Percentiles rank a stretch among this genome's conserved stretches.
These are phyloP conservation scores for Yponomeuta plumbellus DNA, from an alignment of 2,888 invertebrate genomes.

Conservation along the genomic window DNA sequence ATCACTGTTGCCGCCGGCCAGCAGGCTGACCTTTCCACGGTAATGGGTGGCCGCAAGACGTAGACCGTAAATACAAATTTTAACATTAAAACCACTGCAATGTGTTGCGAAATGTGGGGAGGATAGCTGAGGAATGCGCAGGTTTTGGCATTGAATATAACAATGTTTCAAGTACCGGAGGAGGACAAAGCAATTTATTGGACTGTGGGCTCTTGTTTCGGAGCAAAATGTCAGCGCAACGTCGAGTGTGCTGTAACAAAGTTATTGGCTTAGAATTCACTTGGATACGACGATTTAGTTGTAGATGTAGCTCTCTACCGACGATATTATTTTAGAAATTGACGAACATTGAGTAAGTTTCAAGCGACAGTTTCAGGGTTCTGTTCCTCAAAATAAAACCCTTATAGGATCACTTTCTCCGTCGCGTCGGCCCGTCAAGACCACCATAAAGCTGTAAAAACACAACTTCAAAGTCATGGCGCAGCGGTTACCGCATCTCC, in stretches of 20 bases:
- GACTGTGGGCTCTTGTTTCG: neutral
- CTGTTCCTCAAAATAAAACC: too few species aligned
- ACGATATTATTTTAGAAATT: too few species aligned
- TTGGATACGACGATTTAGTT: neutral
- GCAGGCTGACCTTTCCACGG: conserved; percentile 9
- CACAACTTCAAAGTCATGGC: too few species aligned
- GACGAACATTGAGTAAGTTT: too few species aligned
- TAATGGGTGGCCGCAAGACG: conserved; percentile 5
- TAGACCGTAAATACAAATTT: conserved; percentile 7
- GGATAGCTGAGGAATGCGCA: neutral
- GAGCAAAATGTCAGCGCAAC: neutral
- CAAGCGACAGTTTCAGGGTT: too few species aligned
- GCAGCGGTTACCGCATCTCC: too few species aligned
- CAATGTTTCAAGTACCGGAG: neutral
- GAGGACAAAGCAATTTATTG: neutral
- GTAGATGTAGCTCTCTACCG: too few species aligned
- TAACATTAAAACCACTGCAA: conserved; percentile 8
- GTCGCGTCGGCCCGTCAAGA: too few species aligned
- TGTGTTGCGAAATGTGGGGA: conserved; percentile 8
- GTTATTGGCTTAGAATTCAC: neutral
- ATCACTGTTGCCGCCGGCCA: conserved; percentile 6
- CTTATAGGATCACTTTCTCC: too few species aligned
- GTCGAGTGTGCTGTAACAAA: neutral
- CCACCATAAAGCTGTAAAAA: too few species aligned
- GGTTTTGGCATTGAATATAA: conserved; percentile 4